phyloP scores from a whole-genome alignment of 2,797 vertebrate species.

The Anguilla anguilla region DNA sequence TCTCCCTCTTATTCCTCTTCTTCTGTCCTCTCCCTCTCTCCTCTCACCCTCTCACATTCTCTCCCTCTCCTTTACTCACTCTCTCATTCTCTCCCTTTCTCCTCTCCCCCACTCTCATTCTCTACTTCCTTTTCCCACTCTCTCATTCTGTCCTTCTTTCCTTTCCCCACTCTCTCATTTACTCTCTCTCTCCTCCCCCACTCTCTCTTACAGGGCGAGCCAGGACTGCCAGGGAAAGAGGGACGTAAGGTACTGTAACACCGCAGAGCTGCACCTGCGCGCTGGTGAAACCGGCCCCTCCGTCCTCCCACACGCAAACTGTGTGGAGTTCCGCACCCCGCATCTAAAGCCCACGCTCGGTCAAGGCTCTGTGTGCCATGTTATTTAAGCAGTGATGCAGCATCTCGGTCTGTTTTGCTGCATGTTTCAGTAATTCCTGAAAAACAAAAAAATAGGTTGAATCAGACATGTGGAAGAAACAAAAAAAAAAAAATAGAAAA shows the following conservation, averaged over 20 bases:
- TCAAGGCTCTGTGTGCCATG: not conserved
- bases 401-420: not conserved
- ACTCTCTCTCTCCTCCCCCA: not conserved
- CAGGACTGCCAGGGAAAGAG: conserved; percentile 88
- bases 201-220: conserved; percentile 83
- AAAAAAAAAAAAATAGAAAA: not conserved
- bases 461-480: not conserved
- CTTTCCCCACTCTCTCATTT: not conserved
- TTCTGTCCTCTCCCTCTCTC: not conserved
- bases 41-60: not conserved
- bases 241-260: conserved; percentile 85
- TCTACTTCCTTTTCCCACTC: too few species aligned
- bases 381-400: not conserved
- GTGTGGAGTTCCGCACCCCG: not conserved
- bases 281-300: conserved; percentile 36
- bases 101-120: not conserved
- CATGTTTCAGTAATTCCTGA: not conserved
- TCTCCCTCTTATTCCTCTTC: not conserved
- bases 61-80: not conserved
- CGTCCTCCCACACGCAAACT: conserved; percentile 10
- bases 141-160: not conserved
- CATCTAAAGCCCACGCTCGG: not conserved
- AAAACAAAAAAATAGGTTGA: not conserved
- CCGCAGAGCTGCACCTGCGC: conserved; percentile 30
- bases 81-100: not conserved